phyloP scores from a whole-genome alignment of 2,113 vertebrate species.

The Verasper variegatus region DNA sequence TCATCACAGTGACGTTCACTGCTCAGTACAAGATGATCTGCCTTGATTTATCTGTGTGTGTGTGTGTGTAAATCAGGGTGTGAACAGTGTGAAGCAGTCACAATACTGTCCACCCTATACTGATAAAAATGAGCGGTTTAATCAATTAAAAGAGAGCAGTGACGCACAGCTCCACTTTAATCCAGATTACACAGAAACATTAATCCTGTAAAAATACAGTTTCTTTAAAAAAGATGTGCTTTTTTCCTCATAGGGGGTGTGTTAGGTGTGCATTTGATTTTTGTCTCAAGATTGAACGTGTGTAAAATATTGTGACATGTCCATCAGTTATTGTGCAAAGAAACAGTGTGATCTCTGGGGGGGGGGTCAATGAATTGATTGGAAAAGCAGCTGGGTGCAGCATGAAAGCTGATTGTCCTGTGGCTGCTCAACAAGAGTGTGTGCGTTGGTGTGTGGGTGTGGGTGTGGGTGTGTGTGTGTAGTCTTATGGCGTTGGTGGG shows the following conservation, averaged over 20 bases:
- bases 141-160: slow-evolving; percentile 75
- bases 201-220: slow-evolving; percentile 74
- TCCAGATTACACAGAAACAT: slow-evolving; percentile 75
- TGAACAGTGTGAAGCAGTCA: slow-evolving; percentile 23
- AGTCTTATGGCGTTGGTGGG: slow-evolving; percentile 10
- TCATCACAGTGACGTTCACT: no score
- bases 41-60: background rate
- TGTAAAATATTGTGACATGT: background rate
- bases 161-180: slow-evolving; percentile 74
- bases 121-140: slow-evolving; percentile 62
- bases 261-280: slow-evolving; percentile 10
- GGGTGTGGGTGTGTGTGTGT: background rate
- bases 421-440: slow-evolving; percentile 30
- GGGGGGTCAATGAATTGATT: slow-evolving; percentile 48
- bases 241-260: background rate
- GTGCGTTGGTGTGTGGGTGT: background rate
- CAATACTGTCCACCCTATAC: slow-evolving; percentile 20
- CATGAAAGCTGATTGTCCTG: slow-evolving; percentile 53
- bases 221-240: slow-evolving; percentile 61
- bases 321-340: background rate
- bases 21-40: no score
- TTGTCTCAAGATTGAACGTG: background rate
- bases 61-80: background rate
- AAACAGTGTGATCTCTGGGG: slow-evolving; percentile 1
- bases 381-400: slow-evolving; percentile 61